Evolutionary conservation across 2,113 vertebrate genomes (phyloP), one percentile per base, ranked within the genome.

Genomic region (Lonchura striata): DNA sequence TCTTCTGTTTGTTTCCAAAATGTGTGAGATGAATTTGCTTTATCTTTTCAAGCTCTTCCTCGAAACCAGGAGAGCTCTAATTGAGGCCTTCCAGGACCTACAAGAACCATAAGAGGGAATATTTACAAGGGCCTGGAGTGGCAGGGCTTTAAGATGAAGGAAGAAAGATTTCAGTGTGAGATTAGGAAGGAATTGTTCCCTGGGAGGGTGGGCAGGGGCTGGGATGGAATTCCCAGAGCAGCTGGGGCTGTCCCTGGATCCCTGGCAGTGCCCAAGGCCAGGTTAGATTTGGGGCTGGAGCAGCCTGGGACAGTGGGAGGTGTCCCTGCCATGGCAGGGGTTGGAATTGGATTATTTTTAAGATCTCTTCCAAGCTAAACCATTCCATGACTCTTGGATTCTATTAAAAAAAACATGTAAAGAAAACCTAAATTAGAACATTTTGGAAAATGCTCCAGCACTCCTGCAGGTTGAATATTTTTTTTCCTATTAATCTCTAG

Each of bases 311-410:
- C 46, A 33, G 44, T 37, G 77, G 37, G 0, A 88, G 44, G 31
- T 27, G 76, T 56, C 25, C 56, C 49, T 61, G 47, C 56, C 30
- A 31, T 56, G 66, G 35, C n/a, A 21, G 7, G 13, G 4, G 2
- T 35, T 35, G 31, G 59, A 0, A 42, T 0, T 1, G 3, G 25
- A 10, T 42, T 42, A 6, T 2, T 0, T 50, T 64, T 37, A 15
- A 50, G 2, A 2, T 65, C 4, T 14, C 1, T 81, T 44, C 8
- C 50, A 50, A 16, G 27, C 2, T 31, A 65, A 81, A 15, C 23
- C 19, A 50, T 39, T 66, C 37, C 7, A 7, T 8, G 8, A 65
- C 7, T 71, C 33, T n/a, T 2, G 6, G 5, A 24, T 25, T 59
- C 9, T 66, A 4, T 44, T 9, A 13, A 20, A 78, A 61, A 59